A percentile compares a stretch with the other conserved stretches of the same genome.
These are phyloP conservation scores for Taeniopygia guttata DNA, from an alignment of 2,797 vertebrate species.

Conservation along the genomic window DNA sequence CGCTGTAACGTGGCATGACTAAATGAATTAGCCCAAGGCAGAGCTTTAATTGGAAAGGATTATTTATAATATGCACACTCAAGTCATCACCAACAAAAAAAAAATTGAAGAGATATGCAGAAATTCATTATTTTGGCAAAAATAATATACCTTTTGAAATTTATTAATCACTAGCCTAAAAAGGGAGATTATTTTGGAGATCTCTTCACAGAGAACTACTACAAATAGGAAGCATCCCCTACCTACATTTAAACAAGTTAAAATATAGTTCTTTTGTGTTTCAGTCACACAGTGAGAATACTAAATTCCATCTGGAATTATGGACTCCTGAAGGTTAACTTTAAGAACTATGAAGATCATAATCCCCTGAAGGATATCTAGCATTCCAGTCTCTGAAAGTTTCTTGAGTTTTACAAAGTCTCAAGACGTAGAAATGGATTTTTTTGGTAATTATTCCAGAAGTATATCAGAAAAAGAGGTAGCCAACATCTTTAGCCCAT, in stretches of 20 bases:
- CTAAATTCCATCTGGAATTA: not conserved
- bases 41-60: not conserved
- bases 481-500: not conserved
- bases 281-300: not conserved
- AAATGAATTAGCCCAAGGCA: not conserved
- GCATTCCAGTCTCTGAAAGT: not conserved
- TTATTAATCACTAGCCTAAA: not conserved
- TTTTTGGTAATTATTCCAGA: not conserved
- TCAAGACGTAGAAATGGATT: not conserved
- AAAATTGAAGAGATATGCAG: not conserved
- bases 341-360: not conserved
- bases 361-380: not conserved
- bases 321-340: not conserved
- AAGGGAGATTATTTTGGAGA: not conserved
- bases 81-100: not conserved
- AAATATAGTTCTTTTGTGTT: not conserved
- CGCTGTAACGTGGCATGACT: not conserved
- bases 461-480: not conserved
- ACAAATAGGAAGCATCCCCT: not conserved
- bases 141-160: not conserved
- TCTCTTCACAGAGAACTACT: not conserved
- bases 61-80: not conserved
- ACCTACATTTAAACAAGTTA: not conserved
- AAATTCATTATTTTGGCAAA: not conserved
- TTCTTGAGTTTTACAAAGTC: not conserved